A percentile compares a stretch with the other conserved stretches of the same genome.
These are phyloP conservation scores for Coptotermes formosanus DNA, from an alignment of 1,140 invertebrate genomes.

Conservation along the genomic window DNA sequence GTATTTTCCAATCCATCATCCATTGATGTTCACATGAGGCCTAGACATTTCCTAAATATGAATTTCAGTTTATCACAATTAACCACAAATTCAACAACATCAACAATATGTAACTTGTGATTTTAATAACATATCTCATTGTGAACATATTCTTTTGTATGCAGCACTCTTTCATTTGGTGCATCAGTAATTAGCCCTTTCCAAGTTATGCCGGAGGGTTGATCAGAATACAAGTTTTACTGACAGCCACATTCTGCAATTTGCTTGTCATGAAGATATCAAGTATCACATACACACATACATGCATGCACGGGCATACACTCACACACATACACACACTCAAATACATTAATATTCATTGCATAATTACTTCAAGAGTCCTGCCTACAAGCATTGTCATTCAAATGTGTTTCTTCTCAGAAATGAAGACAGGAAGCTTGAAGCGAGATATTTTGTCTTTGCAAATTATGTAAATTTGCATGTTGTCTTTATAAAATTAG, in stretches of 20 bases:
- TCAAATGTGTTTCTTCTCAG: too few relatives aligned
- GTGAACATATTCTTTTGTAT: not conserved
- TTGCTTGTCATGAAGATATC: not conserved
- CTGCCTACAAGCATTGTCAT: too few relatives aligned
- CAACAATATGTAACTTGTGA: constrained; percentile 3
- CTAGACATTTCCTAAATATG: not conserved
- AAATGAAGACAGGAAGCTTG: too few relatives aligned
- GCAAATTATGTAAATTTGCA: too few relatives aligned
- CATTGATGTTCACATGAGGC: not conserved
- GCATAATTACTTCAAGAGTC: too few relatives aligned
- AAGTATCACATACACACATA: not conserved
- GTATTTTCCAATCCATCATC: not conserved
- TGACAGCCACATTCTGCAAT: not conserved
- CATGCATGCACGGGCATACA: too few relatives aligned
- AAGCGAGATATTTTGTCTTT: too few relatives aligned
- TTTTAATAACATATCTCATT: constrained; percentile 8
- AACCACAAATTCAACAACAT: not conserved
- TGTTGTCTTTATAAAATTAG: too few relatives aligned
- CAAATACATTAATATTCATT: too few relatives aligned
- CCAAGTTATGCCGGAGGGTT: not conserved
- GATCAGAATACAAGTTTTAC: not conserved
- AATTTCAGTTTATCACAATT: constrained; percentile 4
- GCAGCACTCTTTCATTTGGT: not conserved
- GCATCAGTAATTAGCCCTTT: not conserved
- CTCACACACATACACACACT: too few relatives aligned